phyloP scores from a whole-genome alignment of 1,140 invertebrate genomes.

The Scaptomyza montana region DNA sequence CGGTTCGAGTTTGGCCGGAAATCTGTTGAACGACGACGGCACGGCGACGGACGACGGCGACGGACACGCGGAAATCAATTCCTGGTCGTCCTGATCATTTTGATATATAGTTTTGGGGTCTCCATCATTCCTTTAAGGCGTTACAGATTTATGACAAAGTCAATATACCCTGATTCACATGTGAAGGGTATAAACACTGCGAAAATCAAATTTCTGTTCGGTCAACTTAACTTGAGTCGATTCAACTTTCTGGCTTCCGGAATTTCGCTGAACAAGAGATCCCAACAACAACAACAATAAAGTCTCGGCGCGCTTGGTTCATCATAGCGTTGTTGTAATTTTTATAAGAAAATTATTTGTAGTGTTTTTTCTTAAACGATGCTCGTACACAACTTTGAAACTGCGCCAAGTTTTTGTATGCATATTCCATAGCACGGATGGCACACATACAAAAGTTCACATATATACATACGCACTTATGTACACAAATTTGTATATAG shows the following conservation, averaged over 20 bases:
- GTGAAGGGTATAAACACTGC: too few relatives aligned
- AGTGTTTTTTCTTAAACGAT: constrained; percentile 19
- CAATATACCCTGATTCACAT: too few relatives aligned
- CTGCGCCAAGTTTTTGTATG: constrained; percentile 74
- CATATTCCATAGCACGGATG: constrained; percentile 53
- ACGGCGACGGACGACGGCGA: too few relatives aligned
- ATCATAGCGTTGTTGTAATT: constrained; percentile 72
- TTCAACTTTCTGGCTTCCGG: constrained; percentile 61
- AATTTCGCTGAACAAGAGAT: constrained; percentile 46
- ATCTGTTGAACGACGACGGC: too few relatives aligned
- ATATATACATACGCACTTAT: neutral
- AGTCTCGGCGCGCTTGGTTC: constrained; percentile 51
- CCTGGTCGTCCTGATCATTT: too few relatives aligned
- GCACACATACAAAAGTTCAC: constrained; percentile 10
- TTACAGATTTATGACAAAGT: too few relatives aligned
- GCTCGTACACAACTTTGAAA: constrained; percentile 60
- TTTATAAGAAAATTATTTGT: constrained; percentile 66
- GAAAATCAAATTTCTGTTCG: constrained; percentile 68
- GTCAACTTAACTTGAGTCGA: constrained; percentile 12
- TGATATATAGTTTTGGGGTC: too few relatives aligned
- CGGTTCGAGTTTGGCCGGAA: too few relatives aligned
- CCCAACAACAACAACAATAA: constrained; percentile 23
- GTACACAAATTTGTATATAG: constrained; percentile 28
- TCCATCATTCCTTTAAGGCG: too few relatives aligned
- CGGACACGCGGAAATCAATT: too few relatives aligned